Percentiles rank a stretch among this genome's conserved stretches.
phyloP scores from a whole-genome alignment of 2,113 vertebrate genomes.

The Scophthalmus maximus region DNA sequence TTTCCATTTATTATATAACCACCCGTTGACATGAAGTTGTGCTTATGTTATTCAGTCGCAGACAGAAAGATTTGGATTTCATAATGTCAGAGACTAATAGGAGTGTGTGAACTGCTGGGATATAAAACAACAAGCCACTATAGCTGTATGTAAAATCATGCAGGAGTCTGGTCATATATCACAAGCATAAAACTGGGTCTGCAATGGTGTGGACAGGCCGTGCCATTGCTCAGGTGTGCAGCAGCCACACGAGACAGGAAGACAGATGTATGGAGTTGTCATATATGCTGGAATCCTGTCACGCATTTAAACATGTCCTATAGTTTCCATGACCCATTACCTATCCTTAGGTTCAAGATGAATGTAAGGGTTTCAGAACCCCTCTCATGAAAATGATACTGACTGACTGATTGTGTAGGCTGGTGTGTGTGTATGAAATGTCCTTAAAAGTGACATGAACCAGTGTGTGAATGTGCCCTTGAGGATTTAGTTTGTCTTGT shows the following conservation, averaged over 20 bases:
- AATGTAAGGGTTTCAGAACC: background rate
- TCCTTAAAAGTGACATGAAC: background rate
- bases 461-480: background rate
- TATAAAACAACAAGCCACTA: background rate
- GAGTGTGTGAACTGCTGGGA: background rate
- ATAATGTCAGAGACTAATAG: background rate
- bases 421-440: background rate
- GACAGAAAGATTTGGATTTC: background rate
- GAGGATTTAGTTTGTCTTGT: background rate
- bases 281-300: slow-evolving; percentile 33
- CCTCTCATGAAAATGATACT: background rate
- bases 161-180: slow-evolving; percentile 16
- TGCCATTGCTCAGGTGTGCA: background rate
- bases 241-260: slow-evolving; percentile 16
- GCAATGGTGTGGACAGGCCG: slow-evolving; percentile 21
- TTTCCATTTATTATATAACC: slow-evolving; percentile 46
- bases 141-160: background rate
- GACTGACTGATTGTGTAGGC: background rate
- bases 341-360: slow-evolving; percentile 1
- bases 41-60: slow-evolving; percentile 17
- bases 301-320: background rate
- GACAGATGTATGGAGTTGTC: slow-evolving; percentile 13
- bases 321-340: slow-evolving; percentile 30
- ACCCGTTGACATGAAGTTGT: background rate
- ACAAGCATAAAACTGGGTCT: slow-evolving; percentile 36